Base-by-base conservation (phyloP, 1,140 invertebrate genomes). In the Olivierus martensii region DNA sequence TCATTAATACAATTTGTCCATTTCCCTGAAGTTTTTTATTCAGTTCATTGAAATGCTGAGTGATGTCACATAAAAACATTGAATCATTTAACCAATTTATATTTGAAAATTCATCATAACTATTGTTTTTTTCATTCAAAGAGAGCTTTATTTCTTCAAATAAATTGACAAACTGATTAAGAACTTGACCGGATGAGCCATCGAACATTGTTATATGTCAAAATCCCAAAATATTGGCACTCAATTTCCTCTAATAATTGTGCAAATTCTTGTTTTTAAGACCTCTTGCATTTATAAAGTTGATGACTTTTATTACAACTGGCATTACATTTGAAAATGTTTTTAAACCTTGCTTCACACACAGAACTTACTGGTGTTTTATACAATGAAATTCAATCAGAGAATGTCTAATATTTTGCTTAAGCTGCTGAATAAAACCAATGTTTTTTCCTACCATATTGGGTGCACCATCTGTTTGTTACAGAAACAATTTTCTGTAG, bases 151-250 rank as follows among this genome's bases (percentile, higher is more conserved):
- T 61, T 64, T 67, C 59, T 51, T 65, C 63, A 52, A 65, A 64
- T 55, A 59, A 65, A 50, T 63, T 57, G 59, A 62, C 60, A 62
- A 66, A 65, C 59, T 55, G 61, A 65, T 67, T 53, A 61, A 65
- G 57, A 57, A 65, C 60, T 19, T 59, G 58, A 49, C 61, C 61
- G 41, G 52, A 59, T 67, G 58, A 66, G 52, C 62, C 61, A 64
- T 43, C 57, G 59, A 58, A 65, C 64, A 62, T 60, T 64, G 61
- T 63, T 64, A 55, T 63, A 65, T 56, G 63, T 63, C 9, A 63
- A 56, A 61, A 63, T 61, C 35, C 61, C 56, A 57, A 61, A 63
- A 59, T 64, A 66, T 48, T 62, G 52, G 18, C 54, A 62, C 52
- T 62, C 58, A 50, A 62, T 61, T 59, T 65, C 61, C 42, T 63